Conservation (phyloP, 2,888 invertebrate genomes). For the Ceramica pisi region DNA sequence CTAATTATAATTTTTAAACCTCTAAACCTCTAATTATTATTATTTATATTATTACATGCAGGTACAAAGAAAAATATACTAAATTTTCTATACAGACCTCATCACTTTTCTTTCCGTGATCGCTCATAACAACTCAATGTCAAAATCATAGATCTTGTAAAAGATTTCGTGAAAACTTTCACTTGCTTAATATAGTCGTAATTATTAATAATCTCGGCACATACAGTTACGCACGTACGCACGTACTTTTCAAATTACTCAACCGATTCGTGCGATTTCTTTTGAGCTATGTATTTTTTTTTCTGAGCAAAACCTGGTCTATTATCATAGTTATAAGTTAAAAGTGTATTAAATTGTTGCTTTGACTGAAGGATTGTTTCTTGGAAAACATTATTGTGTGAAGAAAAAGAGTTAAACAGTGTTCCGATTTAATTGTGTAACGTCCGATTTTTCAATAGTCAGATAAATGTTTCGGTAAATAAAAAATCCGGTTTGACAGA, state of each 20-base stretch:
- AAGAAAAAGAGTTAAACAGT: no score
- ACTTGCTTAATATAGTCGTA: background rate
- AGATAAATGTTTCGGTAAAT: no score
- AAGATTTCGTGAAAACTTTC: slow-evolving; percentile 13
- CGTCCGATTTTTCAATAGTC: no score
- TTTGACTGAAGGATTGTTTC: slow-evolving; percentile 20
- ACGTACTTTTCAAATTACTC: slow-evolving; percentile 25
- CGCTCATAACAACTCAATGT: slow-evolving; percentile 20
- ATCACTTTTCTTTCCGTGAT: background rate
- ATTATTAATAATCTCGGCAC: slow-evolving; percentile 16
- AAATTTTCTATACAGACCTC: background rate
- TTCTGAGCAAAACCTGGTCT: slow-evolving; percentile 2
- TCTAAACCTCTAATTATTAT: background rate
- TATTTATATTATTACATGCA: no score
- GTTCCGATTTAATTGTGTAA: no score
- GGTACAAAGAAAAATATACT: background rate
- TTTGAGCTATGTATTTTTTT: background rate
- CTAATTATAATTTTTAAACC: background rate
- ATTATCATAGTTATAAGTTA: slow-evolving; percentile 12
- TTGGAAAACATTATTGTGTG: slow-evolving; percentile 9
- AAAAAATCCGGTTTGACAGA: no score
- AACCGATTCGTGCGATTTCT: slow-evolving; percentile 26
- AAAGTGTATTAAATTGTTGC: background rate
- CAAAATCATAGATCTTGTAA: slow-evolving; percentile 13
- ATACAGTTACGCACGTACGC: slow-evolving; percentile 6